Base-by-base conservation (phyloP, 2,888 invertebrate genomes). In the Drosophila neotestacea region DNA sequence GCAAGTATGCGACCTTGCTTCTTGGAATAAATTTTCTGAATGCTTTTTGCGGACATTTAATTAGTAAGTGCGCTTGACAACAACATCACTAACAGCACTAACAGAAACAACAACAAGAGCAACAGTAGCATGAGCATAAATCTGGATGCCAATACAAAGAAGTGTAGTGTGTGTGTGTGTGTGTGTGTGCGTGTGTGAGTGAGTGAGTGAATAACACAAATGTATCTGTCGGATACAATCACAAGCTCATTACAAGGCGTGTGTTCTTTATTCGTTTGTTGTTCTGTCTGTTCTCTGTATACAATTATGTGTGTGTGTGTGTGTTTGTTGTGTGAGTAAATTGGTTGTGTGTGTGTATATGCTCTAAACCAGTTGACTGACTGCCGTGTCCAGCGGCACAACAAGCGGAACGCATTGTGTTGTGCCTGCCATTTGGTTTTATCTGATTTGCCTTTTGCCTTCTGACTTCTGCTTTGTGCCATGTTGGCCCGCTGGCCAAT, bases 151-250 rank as follows among this genome's bases (percentile, higher is more conserved):
- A 66, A 52, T 62, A 79, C 77, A 70, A 63, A 52, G 62, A 79
- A 82, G 30, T 62, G 60, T 54, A 44, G 22, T 36, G 6, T 16
- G 16, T 34, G 10, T 50, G 59, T 50, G 62, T 30, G 47, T 42
- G 36, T 36, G 27, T 34, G 28, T 51, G 44, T 50, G 42, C 32
- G 39, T 46, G 38, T n/a, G n/a, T n/a, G n/a, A n/a, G n/a, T 41
- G 46, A 38, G 32, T 48, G 50, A 38, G 68, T 52, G 68, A 58
- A 47, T 34, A 62, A 59, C 69, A 78, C 73, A 82, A 79, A 73
- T 79, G 84, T 81, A 81, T 88, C 88, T 83, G 68, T 59, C 84
- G 77, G 81, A 88, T 88, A 83, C 73, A 81, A 85, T 85, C 88
- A 69, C 75, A 79, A 76, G 81, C 81, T 79, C 83, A 85, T 85